Conservation (phyloP, 2,888 invertebrate genomes). For the Trachelus stipa region DNA sequence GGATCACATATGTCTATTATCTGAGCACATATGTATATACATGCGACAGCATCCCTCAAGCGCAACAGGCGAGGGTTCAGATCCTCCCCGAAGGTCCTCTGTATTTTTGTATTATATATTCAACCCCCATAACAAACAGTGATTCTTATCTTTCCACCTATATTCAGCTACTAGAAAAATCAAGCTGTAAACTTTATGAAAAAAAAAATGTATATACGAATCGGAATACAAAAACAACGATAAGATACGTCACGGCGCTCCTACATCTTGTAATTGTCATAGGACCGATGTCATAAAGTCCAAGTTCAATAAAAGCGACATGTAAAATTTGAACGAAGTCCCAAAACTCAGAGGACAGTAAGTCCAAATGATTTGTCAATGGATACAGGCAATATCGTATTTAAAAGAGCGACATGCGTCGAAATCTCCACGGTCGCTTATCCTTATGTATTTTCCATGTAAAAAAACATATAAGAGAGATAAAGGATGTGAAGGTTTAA, state of each 20-base stretch:
- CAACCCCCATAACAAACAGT: not conserved
- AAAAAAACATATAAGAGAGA: not conserved
- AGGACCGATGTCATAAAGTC: not conserved
- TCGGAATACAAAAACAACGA: not conserved
- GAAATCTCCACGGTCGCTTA: not conserved
- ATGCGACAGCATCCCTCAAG: not conserved
- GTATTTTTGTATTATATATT: not conserved
- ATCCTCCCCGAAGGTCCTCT: not conserved
- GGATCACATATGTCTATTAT: not conserved
- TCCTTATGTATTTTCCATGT: not conserved
- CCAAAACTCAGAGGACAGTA: not conserved
- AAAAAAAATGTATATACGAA: not conserved
- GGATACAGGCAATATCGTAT: not conserved
- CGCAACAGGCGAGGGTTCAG: constrained; percentile 1
- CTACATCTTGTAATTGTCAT: not conserved
- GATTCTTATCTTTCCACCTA: not conserved
- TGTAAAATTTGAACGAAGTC: not conserved
- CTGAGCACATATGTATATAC: not conserved
- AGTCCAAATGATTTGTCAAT: not conserved
- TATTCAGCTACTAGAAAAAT: not conserved
- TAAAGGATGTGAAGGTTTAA: not conserved
- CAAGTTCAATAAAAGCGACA: not conserved
- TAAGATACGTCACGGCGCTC: not conserved
- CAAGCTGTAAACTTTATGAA: not conserved
- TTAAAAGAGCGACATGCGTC: not conserved